Evolutionary conservation across 2,888 invertebrate genomes (phyloP).

Genomic region (Aelia acuminata): DNA sequence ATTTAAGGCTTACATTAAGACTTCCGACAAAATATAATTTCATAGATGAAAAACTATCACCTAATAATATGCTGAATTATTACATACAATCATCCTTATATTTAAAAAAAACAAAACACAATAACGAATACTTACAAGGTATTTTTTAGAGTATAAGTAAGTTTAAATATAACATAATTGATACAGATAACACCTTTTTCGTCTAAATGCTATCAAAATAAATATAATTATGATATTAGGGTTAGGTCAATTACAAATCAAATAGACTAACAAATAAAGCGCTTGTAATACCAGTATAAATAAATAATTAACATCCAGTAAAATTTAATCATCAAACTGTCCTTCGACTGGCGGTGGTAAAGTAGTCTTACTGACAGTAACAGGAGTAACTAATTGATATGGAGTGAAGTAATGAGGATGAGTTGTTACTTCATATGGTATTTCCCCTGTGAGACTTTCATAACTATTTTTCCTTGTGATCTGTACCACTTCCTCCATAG

Average conservation of each 20-base stretch:
- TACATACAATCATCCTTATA: not conserved
- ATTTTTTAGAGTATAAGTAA: not conserved
- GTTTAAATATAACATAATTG: not conserved
- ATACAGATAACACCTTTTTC: not conserved
- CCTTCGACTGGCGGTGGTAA: conserved; percentile 45
- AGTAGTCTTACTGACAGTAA: not conserved
- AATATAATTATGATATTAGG: not conserved
- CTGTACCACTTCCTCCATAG: not conserved
- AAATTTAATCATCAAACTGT: conserved; percentile 54
- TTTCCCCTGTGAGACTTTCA: conserved; percentile 32
- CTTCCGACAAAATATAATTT: not conserved
- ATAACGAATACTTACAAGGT: not conserved
- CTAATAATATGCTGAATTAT: not conserved
- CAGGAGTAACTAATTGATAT: not conserved
- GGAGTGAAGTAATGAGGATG: conserved; percentile 55
- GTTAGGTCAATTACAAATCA: not conserved
- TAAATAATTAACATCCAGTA: conserved; percentile 1
- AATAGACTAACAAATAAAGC: not conserved
- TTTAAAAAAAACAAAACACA: not conserved
- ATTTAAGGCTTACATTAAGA: not conserved
- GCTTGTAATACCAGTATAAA: not conserved
- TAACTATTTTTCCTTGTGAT: conserved; percentile 3
- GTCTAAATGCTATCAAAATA: not conserved
- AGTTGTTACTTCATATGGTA: conserved; percentile 21
- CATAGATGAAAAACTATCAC: not conserved